Percentiles rank a stretch among this genome's conserved stretches.
Conservation (phyloP, 2,113 vertebrate genomes). For the Hydrochoerus hydrochaeris region DNA sequence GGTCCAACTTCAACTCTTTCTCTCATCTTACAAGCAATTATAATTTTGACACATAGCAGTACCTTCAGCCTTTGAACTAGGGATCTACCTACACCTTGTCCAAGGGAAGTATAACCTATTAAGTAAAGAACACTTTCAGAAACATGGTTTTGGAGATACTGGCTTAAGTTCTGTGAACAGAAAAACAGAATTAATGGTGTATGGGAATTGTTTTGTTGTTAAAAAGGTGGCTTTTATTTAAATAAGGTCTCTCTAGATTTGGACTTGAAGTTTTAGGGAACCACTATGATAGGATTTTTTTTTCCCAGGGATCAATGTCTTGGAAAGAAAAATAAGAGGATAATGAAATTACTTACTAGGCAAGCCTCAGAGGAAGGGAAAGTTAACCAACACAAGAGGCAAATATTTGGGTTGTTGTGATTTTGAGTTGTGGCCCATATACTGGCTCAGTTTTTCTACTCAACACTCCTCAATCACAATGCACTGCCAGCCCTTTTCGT, state of each 20-base stretch:
- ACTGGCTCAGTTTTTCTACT: neutral
- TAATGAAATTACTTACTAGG: neutral
- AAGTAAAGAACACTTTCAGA: constrained; percentile 5
- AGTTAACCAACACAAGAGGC: neutral
- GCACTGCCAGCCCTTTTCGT: neutral
- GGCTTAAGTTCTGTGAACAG: neutral
- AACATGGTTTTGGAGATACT: neutral
- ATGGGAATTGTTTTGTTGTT: neutral
- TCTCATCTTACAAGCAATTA: neutral
- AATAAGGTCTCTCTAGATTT: neutral
- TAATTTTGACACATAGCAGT: neutral
- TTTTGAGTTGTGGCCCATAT: neutral
- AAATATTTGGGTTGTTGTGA: neutral
- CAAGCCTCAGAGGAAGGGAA: neutral
- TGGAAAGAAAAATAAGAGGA: neutral
- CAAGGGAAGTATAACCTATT: neutral
- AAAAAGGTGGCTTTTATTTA: neutral
- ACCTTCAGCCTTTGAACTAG: neutral
- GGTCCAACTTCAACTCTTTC: neutral
- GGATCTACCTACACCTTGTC: neutral
- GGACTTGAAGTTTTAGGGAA: constrained; percentile 21
- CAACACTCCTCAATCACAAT: neutral
- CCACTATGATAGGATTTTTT: neutral
- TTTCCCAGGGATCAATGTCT: neutral
- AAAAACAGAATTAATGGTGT: neutral